phyloP scores from a whole-genome alignment of 1,140 invertebrate genomes.

The Orussus abietinus region DNA sequence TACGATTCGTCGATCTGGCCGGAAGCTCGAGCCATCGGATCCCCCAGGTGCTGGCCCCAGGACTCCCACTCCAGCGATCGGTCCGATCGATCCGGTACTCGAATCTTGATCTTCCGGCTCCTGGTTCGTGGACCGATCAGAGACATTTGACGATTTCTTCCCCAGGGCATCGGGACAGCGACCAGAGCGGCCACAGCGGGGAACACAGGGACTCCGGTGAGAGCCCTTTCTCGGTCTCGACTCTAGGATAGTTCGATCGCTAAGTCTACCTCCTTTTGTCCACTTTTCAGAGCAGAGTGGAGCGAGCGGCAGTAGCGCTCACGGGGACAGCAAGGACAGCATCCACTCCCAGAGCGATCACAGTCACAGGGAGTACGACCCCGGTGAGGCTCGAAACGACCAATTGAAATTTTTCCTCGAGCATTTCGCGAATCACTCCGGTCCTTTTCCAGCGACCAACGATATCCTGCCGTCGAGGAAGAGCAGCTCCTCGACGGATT shows the following conservation, averaged over 20 bases:
- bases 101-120: no score
- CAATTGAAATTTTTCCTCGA: conserved; percentile 32
- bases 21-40: conserved; percentile 35
- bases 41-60: conserved; percentile 43
- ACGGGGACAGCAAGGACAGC: conserved; percentile 49
- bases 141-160: conserved; percentile 5
- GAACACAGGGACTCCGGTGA: conserved; percentile 48
- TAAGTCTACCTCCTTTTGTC: not conserved
- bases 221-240: conserved; percentile 1
- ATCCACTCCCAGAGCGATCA: conserved; percentile 46
- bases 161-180: conserved; percentile 41
- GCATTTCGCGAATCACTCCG: no score
- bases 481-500: conserved; percentile 63
- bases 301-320: conserved; percentile 39
- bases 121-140: not conserved
- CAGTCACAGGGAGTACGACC: conserved; percentile 41
- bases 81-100: conserved; percentile 45
- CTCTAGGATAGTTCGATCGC: not conserved
- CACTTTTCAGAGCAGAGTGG: conserved; percentile 40
- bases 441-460: conserved; percentile 25
- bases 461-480: conserved; percentile 56
- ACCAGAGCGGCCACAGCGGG: conserved; percentile 41
- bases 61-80: conserved; percentile 46
- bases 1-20: conserved; percentile 42
- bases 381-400: conserved; percentile 33